phyloP scores from a whole-genome alignment of 2,797 vertebrate genomes.

The Mastacembelus armatus region DNA sequence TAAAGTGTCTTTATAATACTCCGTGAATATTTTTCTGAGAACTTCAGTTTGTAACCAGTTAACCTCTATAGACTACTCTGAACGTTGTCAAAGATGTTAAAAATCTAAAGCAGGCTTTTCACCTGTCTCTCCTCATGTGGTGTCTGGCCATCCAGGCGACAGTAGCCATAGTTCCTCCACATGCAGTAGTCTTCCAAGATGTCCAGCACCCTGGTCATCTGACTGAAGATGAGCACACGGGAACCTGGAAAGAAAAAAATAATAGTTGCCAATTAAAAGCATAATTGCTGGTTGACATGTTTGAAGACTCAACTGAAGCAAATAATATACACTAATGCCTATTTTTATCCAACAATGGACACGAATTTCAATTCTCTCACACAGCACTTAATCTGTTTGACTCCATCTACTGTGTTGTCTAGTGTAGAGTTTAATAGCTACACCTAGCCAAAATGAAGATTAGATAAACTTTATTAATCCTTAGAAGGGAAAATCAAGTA shows the following conservation, averaged over 20 bases:
- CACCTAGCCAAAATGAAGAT: too few species aligned
- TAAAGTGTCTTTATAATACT: neutral
- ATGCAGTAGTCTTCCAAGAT: conserved; percentile 99
- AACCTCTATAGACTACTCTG: neutral
- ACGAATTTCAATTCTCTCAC: too few species aligned
- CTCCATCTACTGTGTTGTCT: too few species aligned
- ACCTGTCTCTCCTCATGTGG: conserved; percentile 99
- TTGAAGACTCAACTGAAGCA: neutral
- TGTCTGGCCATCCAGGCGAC: conserved; percentile 96
- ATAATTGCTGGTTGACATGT: too few species aligned
- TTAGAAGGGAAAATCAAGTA: too few species aligned
- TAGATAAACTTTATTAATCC: too few species aligned
- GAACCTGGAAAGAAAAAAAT: conserved; percentile 83
- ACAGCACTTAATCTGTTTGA: too few species aligned
- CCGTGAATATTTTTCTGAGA: neutral
- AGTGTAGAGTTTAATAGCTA: too few species aligned
- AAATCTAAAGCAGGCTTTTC: conserved; percentile 7
- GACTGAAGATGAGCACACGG: conserved; percentile 97
- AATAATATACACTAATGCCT: neutral
- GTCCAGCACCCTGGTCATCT: conserved; percentile 98
- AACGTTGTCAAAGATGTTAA: too few species aligned
- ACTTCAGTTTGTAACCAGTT: neutral
- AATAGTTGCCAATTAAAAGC: neutral
- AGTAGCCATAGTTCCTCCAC: conserved; percentile 98
- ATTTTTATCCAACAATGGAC: neutral